A percentile compares a stretch with the other conserved stretches of the same genome.
Evolutionary conservation across 2,797 vertebrate species (phyloP).

Genomic region (Silurus aristotelis): DNA sequence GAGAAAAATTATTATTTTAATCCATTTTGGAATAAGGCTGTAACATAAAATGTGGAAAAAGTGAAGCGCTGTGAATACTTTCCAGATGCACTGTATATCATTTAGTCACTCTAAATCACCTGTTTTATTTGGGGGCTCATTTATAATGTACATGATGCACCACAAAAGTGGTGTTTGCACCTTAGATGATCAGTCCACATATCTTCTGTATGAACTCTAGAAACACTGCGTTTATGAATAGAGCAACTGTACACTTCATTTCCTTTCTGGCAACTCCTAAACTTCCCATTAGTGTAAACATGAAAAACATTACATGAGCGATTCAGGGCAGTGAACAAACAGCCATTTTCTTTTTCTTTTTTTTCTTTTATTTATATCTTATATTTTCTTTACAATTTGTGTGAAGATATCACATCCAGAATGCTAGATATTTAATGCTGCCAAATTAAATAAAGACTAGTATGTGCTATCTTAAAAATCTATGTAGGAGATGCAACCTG

Average conservation of each 20-base stretch:
- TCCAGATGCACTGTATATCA: not conserved
- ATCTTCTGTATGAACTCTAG: not conserved
- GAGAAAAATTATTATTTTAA: no score
- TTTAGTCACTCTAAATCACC: not conserved
- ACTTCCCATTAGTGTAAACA: not conserved
- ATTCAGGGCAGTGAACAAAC: not conserved
- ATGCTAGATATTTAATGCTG: not conserved
- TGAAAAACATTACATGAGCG: slow-evolving; percentile 3
- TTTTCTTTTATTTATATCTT: not conserved
- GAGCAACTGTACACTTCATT: not conserved
- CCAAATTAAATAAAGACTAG: not conserved
- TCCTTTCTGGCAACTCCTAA: not conserved
- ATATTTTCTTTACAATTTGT: not conserved
- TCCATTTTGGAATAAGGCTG: no score
- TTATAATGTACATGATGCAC: no score
- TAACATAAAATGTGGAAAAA: no score
- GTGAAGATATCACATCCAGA: not conserved
- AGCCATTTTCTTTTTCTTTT: not conserved
- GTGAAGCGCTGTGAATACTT: no score
- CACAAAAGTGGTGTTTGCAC: not conserved
- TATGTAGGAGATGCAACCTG: not conserved
- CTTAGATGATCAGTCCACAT: not conserved
- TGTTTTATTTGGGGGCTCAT: not conserved
- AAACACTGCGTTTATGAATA: not conserved
- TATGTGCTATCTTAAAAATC: not conserved